These are phyloP conservation scores for Bos indicus DNA, from an alignment of 2,113 vertebrate species.

Conservation along the genomic window DNA sequence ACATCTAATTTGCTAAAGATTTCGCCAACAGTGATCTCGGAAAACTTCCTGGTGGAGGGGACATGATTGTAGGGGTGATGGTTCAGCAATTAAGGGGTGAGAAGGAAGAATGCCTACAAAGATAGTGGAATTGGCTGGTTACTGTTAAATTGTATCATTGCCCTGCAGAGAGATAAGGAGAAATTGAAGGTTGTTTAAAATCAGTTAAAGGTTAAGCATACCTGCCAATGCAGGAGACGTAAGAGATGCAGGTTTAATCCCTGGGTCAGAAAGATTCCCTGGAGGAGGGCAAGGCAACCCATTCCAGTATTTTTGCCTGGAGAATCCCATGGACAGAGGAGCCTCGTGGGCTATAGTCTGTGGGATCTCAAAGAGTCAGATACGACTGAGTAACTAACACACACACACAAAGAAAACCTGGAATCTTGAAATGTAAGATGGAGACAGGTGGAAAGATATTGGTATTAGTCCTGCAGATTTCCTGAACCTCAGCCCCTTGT, in stretches of 20 bases:
- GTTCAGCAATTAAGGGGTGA: background rate
- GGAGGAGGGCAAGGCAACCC: background rate
- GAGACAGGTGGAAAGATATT: background rate
- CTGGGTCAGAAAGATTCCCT: background rate
- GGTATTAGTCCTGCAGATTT: background rate
- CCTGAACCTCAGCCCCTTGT: background rate
- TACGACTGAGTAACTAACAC: background rate
- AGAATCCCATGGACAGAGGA: background rate
- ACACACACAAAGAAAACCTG: background rate
- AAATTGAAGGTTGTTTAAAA: background rate
- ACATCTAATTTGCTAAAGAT: background rate
- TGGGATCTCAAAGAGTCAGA: background rate
- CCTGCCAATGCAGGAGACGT: background rate
- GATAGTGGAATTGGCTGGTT: background rate
- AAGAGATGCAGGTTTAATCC: background rate
- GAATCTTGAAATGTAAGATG: background rate
- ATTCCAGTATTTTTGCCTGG: background rate
- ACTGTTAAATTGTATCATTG: background rate
- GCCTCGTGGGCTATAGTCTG: background rate
- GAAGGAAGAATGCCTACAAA: background rate
- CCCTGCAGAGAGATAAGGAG: background rate
- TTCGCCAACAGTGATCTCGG: background rate
- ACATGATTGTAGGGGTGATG: background rate
- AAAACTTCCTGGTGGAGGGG: background rate
- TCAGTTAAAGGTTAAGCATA: background rate